Conservation (phyloP, 2,797 vertebrate genomes). For the Thaleichthys pacificus region DNA sequence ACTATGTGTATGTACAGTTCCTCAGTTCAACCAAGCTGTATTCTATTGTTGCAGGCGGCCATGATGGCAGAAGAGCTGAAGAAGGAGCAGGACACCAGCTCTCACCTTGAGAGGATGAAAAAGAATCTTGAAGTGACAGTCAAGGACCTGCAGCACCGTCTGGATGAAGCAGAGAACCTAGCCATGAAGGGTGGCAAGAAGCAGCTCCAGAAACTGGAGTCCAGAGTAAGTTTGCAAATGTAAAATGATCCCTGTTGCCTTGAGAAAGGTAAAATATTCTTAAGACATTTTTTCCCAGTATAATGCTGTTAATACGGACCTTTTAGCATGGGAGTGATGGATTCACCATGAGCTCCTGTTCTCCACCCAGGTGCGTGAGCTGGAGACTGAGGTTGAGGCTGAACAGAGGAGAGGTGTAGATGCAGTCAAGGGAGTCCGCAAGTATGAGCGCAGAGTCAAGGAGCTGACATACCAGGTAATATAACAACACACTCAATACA, state of each 20-base stretch:
- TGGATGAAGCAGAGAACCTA: slow-evolving; percentile 70
- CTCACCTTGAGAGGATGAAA: too few relatives aligned
- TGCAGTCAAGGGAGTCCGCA: slow-evolving; percentile 73
- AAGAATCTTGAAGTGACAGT: slow-evolving; percentile 55
- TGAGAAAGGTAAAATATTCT: too few relatives aligned
- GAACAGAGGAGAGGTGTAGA: slow-evolving; percentile 74
- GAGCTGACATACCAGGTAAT: slow-evolving; percentile 69
- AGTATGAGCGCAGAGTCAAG: slow-evolving; percentile 67
- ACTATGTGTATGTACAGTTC: too few relatives aligned
- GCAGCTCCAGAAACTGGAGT: slow-evolving; percentile 69
- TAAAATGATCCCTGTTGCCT: too few relatives aligned
- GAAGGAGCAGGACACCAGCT: slow-evolving; percentile 74
- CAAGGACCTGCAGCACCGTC: slow-evolving; percentile 69
- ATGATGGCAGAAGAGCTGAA: slow-evolving; percentile 82
- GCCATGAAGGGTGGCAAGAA: slow-evolving; percentile 60
- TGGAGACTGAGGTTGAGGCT: slow-evolving; percentile 73
- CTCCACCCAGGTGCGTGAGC: slow-evolving; percentile 59
- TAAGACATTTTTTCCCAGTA: too few relatives aligned
- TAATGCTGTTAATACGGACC: too few relatives aligned
- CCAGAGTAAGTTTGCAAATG: slow-evolving; percentile 44
- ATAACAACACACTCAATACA: too few relatives aligned
- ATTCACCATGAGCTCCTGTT: too few relatives aligned
- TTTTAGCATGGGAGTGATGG: too few relatives aligned
- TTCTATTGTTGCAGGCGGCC: slow-evolving; percentile 63
- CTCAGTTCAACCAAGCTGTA: too few relatives aligned